Evolutionary conservation across 2,113 vertebrate genomes (phyloP), one percentile per base, ranked within the genome.

Genomic region (Pomatorhinus ruficollis): DNA sequence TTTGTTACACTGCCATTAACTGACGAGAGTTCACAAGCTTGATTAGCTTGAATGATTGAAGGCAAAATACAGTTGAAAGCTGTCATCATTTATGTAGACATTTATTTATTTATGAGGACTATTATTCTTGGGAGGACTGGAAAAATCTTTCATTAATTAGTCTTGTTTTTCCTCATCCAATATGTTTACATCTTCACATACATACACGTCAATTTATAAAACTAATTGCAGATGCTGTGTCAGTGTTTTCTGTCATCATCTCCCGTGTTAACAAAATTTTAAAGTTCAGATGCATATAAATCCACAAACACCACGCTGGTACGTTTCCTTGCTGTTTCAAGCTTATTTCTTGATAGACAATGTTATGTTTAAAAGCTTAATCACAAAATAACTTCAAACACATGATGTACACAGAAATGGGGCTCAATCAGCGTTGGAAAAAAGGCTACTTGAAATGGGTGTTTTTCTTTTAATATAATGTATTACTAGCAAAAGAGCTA

Each of bases 381-480:
- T 87, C 80, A 95, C 65, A 97, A 96, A 93, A 63, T 54, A 94
- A 87, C 9, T 35, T 10, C 7, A 53, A 86, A 63, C 17, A 69
- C 40, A 72, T 45, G 59, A 52, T 33, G 27, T 75, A 80, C 40
- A 66, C 11, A 87, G 79, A 87, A 54, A 88, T 39, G 14, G 16
- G 61, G n/a, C 11, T 87, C 33, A 30, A 35, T 12, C 49, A 59
- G 39, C 6, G 66, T 3, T 4, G 6, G 45, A 30, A 22, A 50
- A 42, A 44, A 64, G 30, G 7, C 14, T 76, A 17, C 11, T 47
- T 68, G 17, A 47, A 52, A 52, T 20, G 3, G 2, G 0, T 9
- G 11, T 71, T 42, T 54, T 25, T 69, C 8, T 40, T 49, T 74
- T 79, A 56, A 30, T 59, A 7, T 20, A n/a, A 9, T 9, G 0